Conservation (phyloP, 2,113 vertebrate genomes). For the Lagopus muta region DNA sequence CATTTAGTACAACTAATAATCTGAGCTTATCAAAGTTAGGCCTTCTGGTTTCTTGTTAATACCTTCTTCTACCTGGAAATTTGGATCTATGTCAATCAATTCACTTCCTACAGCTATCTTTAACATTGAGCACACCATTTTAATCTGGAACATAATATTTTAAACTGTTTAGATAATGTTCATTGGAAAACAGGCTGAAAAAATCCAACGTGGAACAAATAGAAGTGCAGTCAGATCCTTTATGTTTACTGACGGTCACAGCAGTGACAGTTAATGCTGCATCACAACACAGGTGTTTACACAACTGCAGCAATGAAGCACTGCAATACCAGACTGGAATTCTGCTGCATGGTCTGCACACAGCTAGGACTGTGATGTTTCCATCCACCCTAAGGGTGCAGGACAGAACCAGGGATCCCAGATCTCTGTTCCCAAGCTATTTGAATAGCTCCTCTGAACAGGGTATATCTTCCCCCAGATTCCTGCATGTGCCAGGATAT, state of each 20-base stretch:
- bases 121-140: background rate
- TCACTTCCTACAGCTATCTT: background rate
- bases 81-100: background rate
- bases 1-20: background rate
- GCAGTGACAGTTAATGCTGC: background rate
- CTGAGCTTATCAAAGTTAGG: background rate
- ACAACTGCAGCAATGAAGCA: background rate
- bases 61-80: background rate
- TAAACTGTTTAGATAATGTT: background rate
- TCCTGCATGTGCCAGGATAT: background rate
- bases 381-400: background rate
- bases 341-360: background rate
- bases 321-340: background rate
- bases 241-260: background rate
- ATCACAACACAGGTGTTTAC: background rate
- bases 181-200: background rate
- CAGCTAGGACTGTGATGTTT: too few species aligned
- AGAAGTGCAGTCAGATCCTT: background rate
- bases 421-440: background rate
- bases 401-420: background rate
- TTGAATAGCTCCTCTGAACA: background rate
- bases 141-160: rapidly evolving
- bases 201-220: background rate
- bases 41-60: background rate
- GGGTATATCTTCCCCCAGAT: background rate